A percentile compares a stretch with the other conserved stretches of the same genome.
These are phyloP conservation scores for Mus minutoides DNA, from an alignment of 2,797 vertebrate genomes.

Conservation along the genomic window DNA sequence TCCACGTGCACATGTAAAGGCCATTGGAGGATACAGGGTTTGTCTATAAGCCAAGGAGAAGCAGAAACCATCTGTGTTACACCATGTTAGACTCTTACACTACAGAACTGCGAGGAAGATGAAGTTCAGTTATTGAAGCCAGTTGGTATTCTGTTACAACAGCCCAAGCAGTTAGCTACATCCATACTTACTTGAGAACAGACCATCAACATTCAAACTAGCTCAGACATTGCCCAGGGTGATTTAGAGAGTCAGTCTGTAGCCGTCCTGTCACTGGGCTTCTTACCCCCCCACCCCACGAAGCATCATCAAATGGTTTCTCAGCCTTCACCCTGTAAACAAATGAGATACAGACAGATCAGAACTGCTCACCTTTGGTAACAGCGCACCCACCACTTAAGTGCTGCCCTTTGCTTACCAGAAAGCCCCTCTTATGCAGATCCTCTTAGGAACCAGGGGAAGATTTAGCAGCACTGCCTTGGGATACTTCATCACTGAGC, in stretches of 20 bases:
- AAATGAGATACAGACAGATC: background rate
- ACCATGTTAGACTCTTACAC: background rate
- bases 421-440: background rate
- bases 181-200: background rate
- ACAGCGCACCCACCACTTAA: background rate
- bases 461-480: background rate
- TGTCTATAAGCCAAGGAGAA: background rate
- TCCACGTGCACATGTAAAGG: background rate
- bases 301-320: background rate
- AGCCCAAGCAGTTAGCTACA: background rate
- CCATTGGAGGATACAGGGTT: background rate
- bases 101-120: background rate
- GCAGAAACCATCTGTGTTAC: background rate
- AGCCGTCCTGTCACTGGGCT: background rate
- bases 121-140: too few species aligned
- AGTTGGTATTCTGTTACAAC: background rate
- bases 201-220: background rate
- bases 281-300: background rate
- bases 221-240: background rate
- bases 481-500: background rate
- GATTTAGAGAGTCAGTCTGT: background rate
- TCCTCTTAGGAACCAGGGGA: background rate
- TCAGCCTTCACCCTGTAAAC: background rate
- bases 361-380: background rate
- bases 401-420: background rate